A percentile compares a stretch with the other conserved stretches of the same genome.
Conservation (phyloP, 2,888 invertebrate genomes). For the Ditula angustiorana region DNA sequence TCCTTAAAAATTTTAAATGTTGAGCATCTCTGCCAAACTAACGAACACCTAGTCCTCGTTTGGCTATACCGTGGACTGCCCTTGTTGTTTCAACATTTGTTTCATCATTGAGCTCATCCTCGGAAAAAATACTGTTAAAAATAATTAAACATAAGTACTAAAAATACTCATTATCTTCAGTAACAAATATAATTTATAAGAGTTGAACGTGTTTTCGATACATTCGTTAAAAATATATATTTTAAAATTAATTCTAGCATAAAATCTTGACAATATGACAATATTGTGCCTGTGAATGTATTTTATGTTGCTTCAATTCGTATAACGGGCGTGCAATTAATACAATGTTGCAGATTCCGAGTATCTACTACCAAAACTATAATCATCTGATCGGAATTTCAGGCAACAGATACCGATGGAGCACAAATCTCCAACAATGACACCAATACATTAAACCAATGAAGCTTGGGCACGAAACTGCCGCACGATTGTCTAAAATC, state of each 20-base stretch:
- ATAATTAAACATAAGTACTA: not conserved
- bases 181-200: no score
- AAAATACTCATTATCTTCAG: no score
- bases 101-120: conserved; percentile 28
- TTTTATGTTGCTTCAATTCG: not conserved
- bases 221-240: no score
- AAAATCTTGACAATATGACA: no score
- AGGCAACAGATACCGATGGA: conserved; percentile 21
- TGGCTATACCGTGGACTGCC: conserved; percentile 34
- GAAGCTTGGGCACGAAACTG: conserved; percentile 19
- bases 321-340: not conserved
- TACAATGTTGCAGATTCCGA: not conserved
- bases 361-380: not conserved
- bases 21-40: conserved; percentile 22
- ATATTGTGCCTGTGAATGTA: no score
- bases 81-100: conserved; percentile 36
- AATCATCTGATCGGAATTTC: conserved; percentile 24
- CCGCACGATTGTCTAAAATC: conserved; percentile 25
- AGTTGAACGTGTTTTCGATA: no score
- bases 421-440: conserved; percentile 22
- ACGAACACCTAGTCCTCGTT: conserved; percentile 35
- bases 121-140: conserved; percentile 6
- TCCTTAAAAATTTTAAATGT: conserved; percentile 17
- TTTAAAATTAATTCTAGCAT: no score
- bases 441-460: conserved; percentile 27